A percentile compares a stretch with the other conserved stretches of the same genome.
phyloP scores from a whole-genome alignment of 2,888 invertebrate species.

The Eudasyphora cyanicolor region DNA sequence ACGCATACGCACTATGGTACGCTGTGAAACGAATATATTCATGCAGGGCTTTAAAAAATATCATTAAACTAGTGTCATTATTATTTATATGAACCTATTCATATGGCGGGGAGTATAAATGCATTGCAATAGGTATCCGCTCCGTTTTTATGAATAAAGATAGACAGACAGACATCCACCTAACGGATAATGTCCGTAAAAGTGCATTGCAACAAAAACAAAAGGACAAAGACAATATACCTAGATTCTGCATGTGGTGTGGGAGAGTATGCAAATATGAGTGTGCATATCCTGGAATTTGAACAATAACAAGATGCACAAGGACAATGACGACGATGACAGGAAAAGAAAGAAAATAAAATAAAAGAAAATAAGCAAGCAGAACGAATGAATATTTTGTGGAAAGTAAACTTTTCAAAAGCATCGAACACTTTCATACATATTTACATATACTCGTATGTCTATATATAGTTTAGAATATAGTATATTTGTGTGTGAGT shows the following conservation, averaged over 20 bases:
- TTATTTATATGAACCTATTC: background rate
- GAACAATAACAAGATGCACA: slow-evolving; percentile 12
- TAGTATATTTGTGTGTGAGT: background rate
- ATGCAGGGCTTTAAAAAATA: no score
- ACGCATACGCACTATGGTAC: no score
- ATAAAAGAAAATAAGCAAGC: slow-evolving; percentile 16
- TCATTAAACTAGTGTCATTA: no score
- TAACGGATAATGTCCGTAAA: slow-evolving; percentile 36
- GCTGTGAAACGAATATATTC: no score
- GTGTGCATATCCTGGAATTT: background rate
- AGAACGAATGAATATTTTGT: slow-evolving; percentile 30
- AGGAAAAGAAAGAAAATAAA: background rate
- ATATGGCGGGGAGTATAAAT: background rate
- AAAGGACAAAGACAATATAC: slow-evolving; percentile 12
- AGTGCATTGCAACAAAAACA: slow-evolving; percentile 42
- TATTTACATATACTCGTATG: background rate
- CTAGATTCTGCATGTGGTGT: background rate
- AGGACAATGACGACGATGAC: background rate
- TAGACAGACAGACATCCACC: slow-evolving; percentile 5
- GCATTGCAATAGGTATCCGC: no score
- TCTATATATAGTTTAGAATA: background rate
- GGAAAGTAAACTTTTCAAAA: slow-evolving; percentile 58
- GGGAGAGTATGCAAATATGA: background rate
- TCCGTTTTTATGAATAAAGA: slow-evolving; percentile 37
- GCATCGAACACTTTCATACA: slow-evolving; percentile 43